Conservation (phyloP, 2,797 vertebrate species). For the Enteromius fasciolatus region DNA sequence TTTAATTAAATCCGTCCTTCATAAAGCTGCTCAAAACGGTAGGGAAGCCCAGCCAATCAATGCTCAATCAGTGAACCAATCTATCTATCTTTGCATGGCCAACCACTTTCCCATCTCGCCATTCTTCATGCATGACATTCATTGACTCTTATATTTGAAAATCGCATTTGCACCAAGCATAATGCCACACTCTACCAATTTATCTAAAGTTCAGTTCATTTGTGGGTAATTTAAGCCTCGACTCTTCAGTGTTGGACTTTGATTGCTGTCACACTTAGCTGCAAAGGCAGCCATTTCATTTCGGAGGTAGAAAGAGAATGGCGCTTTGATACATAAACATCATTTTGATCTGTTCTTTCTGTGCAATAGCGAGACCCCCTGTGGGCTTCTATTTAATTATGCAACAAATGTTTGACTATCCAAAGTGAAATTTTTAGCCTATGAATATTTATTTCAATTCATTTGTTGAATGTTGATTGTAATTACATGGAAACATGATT, state of each 20-base stretch:
- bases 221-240: slow-evolving; percentile 54
- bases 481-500: slow-evolving; percentile 83
- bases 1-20: slow-evolving; percentile 7
- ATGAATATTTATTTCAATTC: slow-evolving; percentile 81
- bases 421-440: slow-evolving; percentile 73
- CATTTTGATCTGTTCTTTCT: slow-evolving; percentile 71
- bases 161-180: slow-evolving; percentile 61
- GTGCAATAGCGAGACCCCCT: slow-evolving; percentile 66
- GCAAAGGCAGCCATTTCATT: slow-evolving; percentile 55
- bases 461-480: slow-evolving; percentile 82
- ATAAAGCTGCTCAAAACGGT: neutral
- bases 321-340: slow-evolving; percentile 67
- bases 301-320: slow-evolving; percentile 54
- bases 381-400: slow-evolving; percentile 75
- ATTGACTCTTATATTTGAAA: slow-evolving; percentile 60
- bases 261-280: slow-evolving; percentile 62
- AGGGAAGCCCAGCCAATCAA: neutral
- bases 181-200: slow-evolving; percentile 61
- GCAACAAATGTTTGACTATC: slow-evolving; percentile 81
- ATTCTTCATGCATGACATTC: slow-evolving; percentile 48
- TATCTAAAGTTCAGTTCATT: slow-evolving; percentile 62
- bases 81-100: slow-evolving; percentile 50
- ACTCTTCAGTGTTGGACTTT: slow-evolving; percentile 59
- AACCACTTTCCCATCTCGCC: slow-evolving; percentile 28
- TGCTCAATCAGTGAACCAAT: slow-evolving; percentile 19